Base-by-base conservation (phyloP, 2,888 invertebrate genomes). In the Cephonodes hylas region DNA sequence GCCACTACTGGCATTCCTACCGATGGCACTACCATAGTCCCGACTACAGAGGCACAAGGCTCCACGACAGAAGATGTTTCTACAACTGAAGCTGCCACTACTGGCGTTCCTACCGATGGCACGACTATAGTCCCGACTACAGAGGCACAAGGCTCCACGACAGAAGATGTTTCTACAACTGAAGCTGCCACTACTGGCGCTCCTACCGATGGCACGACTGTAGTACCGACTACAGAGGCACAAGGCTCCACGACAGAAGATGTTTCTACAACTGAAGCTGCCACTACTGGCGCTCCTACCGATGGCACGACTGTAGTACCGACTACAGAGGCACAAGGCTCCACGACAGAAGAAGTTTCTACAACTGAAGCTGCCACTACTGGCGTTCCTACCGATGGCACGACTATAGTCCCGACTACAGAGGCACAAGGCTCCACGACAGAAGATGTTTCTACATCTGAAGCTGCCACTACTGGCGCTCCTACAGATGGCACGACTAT, bases 41-140 rank as follows among this genome's bases (percentile, higher is more conserved):
- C n/a, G n/a, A n/a, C n/a, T n/a, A n/a, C n/a, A n/a, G n/a, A n/a
- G n/a, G n/a, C n/a, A n/a, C 4, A 0, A 42, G 42, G 15, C 42
- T n/a, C 42, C 3, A n/a, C 42, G 15, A 2, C 1, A 42, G 15
- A 42, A 15, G 42, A 15, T 0, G 4, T 42, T 13, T 42, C 44
- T 42, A 64, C 53, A 53, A 62, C 60, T 44, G 57, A 38, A 7
- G 31, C 34, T 7, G 31, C 38, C 15, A 48, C 48, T 48, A 25
- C 48, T n/a, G 25, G 25, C 15, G 1, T 2, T n/a, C n/a, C n/a
- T n/a, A n/a, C n/a, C n/a, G n/a, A n/a, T n/a, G n/a, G n/a, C n/a
- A n/a, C n/a, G n/a, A n/a, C n/a, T n/a, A n/a, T n/a, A n/a, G n/a
- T n/a, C n/a, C n/a, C n/a, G n/a, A n/a, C n/a, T n/a, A n/a, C n/a